Conservation (phyloP, 1,140 invertebrate species). For the Microplitis demolitor region DNA sequence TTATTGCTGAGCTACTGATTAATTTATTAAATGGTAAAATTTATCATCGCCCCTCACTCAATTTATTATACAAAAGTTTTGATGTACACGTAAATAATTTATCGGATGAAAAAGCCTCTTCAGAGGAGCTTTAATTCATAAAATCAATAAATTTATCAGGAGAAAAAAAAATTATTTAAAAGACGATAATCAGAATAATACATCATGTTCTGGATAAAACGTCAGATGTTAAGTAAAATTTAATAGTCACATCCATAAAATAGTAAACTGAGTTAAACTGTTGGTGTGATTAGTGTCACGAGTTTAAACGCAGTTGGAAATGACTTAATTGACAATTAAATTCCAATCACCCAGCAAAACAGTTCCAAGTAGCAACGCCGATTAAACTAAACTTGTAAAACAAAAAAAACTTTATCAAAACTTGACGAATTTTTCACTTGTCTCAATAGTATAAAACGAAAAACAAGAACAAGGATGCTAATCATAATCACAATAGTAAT, state of each 20-base stretch:
- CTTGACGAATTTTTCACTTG: neutral
- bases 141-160: neutral
- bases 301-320: neutral
- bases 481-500: too few relatives aligned
- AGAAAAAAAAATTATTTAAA: neutral
- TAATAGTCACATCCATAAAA: constrained; percentile 6
- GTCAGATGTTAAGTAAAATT: neutral
- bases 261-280: neutral
- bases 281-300: constrained; percentile 10
- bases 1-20: neutral
- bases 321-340: constrained; percentile 19
- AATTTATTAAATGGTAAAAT: too few relatives aligned
- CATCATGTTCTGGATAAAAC: neutral
- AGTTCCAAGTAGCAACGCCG: neutral
- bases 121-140: neutral
- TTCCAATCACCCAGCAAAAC: constrained; percentile 15
- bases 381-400: constrained; percentile 5
- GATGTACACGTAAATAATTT: too few relatives aligned
- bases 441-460: too few relatives aligned
- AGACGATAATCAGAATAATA: neutral
- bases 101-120: neutral
- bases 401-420: neutral
- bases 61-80: too few relatives aligned
- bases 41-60: too few relatives aligned
- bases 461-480: too few relatives aligned